phyloP scores from a whole-genome alignment of 2,888 invertebrate species.

The Psococerastis gibbosa region DNA sequence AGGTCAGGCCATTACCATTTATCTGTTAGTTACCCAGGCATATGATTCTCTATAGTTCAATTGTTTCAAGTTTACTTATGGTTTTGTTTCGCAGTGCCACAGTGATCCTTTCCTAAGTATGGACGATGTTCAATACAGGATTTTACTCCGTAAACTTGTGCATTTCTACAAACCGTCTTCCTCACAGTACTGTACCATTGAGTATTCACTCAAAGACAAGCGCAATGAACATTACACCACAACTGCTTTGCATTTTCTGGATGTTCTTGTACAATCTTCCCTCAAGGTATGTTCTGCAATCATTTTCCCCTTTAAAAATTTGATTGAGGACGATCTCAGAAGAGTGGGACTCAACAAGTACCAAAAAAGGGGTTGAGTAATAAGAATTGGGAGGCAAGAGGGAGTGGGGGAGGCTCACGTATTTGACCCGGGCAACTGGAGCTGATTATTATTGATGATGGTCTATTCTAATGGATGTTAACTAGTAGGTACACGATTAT shows the following conservation, averaged over 20 bases:
- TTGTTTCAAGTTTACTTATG: conserved; percentile 9
- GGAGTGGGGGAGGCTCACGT: too few species aligned
- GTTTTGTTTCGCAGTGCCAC: conserved; percentile 26
- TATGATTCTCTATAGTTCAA: background rate
- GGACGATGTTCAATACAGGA: conserved; percentile 42
- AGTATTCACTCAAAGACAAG: conserved; percentile 33
- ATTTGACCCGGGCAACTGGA: too few species aligned
- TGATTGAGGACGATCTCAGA: too few species aligned
- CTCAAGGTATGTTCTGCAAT: background rate
- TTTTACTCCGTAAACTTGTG: conserved; percentile 56
- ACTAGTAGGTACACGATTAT: too few species aligned
- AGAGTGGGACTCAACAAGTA: too few species aligned
- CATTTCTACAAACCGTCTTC: conserved; percentile 75
- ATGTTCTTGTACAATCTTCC: conserved; percentile 39
- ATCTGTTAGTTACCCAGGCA: background rate
- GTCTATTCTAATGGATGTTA: too few species aligned
- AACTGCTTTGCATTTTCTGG: conserved; percentile 42
- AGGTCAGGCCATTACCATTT: too few species aligned
- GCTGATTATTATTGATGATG: too few species aligned
- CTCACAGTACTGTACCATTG: conserved; percentile 70
- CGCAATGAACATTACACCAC: conserved; percentile 24
- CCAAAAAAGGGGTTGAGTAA: too few species aligned
- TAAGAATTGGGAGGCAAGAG: too few species aligned
- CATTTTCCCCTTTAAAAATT: too few species aligned
- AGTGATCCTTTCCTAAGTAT: conserved; percentile 35